These are phyloP conservation scores for Bubo blakistoni DNA, from an alignment of 2,113 vertebrate species.

Conservation along the genomic window DNA sequence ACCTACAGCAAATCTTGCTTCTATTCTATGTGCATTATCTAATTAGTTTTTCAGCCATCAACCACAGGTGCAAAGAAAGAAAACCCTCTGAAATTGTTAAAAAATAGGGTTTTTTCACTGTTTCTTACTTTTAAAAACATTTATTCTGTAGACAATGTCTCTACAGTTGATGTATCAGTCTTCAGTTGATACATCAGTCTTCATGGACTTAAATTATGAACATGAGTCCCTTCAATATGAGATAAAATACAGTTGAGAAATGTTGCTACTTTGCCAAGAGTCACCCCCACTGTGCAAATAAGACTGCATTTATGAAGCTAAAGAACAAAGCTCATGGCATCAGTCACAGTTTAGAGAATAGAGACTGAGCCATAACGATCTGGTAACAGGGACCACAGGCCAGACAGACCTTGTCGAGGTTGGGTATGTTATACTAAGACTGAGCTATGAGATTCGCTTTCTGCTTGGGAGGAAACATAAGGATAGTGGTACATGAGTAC, in stretches of 20 bases:
- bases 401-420: rapidly evolving
- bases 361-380: background rate
- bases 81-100: background rate
- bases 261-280: background rate
- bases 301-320: background rate
- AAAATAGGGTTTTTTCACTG: rapidly evolving
- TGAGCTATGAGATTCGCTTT: background rate
- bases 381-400: background rate
- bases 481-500: background rate
- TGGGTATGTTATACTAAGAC: background rate
- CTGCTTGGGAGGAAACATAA: background rate
- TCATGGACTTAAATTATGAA: background rate
- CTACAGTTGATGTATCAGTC: background rate
- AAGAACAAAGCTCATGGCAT: background rate
- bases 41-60: background rate
- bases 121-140: background rate
- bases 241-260: background rate
- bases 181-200: background rate
- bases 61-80: background rate
- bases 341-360: background rate
- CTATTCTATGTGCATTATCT: background rate
- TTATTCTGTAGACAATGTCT: background rate
- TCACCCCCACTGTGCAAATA: background rate
- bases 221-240: background rate
- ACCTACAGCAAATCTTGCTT: background rate